phyloP scores from a whole-genome alignment of 2,797 vertebrate genomes.

The Sarcophilus harrisii region DNA sequence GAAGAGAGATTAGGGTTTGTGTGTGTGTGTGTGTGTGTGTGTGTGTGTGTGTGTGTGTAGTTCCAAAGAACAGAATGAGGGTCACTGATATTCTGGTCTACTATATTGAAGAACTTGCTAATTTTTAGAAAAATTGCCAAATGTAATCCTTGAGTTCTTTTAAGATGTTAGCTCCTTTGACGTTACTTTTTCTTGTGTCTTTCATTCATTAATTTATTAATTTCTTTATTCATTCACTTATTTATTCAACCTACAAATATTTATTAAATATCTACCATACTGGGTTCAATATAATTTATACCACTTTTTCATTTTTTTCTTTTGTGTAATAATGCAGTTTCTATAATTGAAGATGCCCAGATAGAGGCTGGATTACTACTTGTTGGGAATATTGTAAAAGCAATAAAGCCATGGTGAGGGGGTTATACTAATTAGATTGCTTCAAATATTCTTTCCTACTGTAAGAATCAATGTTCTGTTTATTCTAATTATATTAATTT shows the following conservation, averaged over 20 bases:
- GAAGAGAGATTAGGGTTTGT: neutral
- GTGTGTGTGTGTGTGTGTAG: neutral
- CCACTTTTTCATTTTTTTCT: neutral
- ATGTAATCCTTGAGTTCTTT: neutral
- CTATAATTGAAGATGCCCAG: neutral
- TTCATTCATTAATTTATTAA: neutral
- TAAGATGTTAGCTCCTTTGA: neutral
- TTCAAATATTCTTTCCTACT: neutral
- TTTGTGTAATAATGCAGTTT: neutral
- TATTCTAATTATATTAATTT: neutral
- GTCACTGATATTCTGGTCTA: neutral
- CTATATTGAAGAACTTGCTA: neutral
- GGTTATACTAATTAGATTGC: neutral
- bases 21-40: neutral
- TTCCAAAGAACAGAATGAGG: neutral
- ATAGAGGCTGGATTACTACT: neutral
- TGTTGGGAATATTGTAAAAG: neutral
- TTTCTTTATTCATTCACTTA: neutral
- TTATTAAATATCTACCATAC: neutral
- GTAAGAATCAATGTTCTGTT: neutral
- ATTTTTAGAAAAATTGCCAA: neutral
- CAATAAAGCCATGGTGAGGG: neutral
- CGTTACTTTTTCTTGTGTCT: neutral
- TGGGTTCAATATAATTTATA: neutral
- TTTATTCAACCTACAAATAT: neutral